Evolutionary conservation across 2,113 vertebrate genomes (phyloP), one percentile per base, ranked within the genome.

Genomic region (Melanerpes aurifrons): DNA sequence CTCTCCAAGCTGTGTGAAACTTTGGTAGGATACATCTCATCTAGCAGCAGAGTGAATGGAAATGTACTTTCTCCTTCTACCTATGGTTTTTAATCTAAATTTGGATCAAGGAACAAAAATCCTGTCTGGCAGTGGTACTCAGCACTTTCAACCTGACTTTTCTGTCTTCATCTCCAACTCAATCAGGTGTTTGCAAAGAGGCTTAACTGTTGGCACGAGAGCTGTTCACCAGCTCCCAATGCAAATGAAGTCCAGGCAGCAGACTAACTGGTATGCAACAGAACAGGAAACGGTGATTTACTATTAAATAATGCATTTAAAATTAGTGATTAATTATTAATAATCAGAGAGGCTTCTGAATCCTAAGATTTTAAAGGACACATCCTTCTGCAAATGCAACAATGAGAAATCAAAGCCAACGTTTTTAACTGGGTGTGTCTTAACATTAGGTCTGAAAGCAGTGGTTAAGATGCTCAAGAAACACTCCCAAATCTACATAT

Each of bases 401-500:
- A 88, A 93, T 59, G 45, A 62, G 79, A 94, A 95, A 40, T 63
- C 50, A 86, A 92, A 87, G 61, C 76, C 35, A 90, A 56, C 20
- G n/a, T 80, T 94, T 89, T 86, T 2, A 47, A 82, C 73, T 53
- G 80, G 86, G 91, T 88, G 91, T 93, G 92, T 82, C 88, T 82
- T 82, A 48, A 89, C 79, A 86, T 54, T 29, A 83, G 61, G 29
- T 56, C 59, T 85, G 75, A 87, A 84, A 91, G 48, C 82, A 71
- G 76, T 77, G 85, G 48, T 94, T 93, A 91, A 54, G 29, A 76
- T 82, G 82, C 74, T 95, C 70, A 93, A 59, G 75, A 89, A 96
- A 90, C 92, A 96, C 83, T 95, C 89, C 91, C 94, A 80, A 70
- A 83, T 83, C 80, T 92, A 92, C 92, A 92, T 91, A 95, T 67